Percentiles rank a stretch among this genome's conserved stretches.
Evolutionary conservation across 2,113 vertebrate species (phyloP).

Genomic region (Alectura lathami): DNA sequence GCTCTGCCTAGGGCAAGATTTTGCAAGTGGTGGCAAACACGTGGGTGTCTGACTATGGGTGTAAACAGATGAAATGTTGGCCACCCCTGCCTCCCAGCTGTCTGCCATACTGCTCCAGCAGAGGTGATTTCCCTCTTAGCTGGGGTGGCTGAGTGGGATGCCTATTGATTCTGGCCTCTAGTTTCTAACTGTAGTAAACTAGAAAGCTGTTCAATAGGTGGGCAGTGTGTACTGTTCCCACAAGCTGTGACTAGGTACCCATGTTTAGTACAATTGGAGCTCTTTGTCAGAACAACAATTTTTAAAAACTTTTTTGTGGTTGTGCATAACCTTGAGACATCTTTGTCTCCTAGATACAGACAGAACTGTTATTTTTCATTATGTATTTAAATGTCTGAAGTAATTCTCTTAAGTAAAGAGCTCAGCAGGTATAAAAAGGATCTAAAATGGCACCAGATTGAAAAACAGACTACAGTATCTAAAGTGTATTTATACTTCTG

Average conservation of each 20-base stretch:
- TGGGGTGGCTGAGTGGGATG: not conserved
- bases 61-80: not conserved
- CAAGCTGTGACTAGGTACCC: not conserved
- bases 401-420: not conserved
- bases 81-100: not conserved
- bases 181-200: not conserved
- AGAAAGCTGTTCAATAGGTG: not conserved
- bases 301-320: not conserved
- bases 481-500: not conserved
- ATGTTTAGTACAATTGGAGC: not conserved
- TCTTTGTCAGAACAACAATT: not conserved
- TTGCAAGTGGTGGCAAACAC: not conserved
- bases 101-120: not conserved
- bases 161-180: not conserved
- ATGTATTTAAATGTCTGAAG: not conserved
- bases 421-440: not conserved
- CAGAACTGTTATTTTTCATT: not conserved
- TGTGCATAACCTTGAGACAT: not conserved
- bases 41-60: not conserved
- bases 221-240: not conserved
- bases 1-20: not conserved
- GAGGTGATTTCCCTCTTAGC: not conserved
- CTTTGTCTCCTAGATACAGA: not conserved
- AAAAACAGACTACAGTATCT: not conserved
- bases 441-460: not conserved